A percentile compares a stretch with the other conserved stretches of the same genome.
phyloP scores from a whole-genome alignment of 2,797 vertebrate species.

The Phalanger gymnotis region DNA sequence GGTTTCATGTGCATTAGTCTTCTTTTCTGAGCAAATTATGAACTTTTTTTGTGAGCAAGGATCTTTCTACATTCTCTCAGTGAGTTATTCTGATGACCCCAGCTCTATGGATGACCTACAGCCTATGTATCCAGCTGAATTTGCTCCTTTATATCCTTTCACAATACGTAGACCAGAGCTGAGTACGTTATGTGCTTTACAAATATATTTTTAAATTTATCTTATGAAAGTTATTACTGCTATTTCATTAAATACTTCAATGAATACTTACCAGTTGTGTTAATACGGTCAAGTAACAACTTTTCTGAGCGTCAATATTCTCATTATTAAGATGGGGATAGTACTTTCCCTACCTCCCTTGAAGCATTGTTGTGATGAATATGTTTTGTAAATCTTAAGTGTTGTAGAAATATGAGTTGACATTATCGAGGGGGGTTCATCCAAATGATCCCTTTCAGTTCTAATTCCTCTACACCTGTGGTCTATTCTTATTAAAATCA shows the following conservation, averaged over 20 bases:
- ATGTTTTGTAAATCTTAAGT: background rate
- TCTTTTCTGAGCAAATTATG: background rate
- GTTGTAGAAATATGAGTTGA: background rate
- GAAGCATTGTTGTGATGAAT: background rate
- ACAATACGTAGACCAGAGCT: background rate
- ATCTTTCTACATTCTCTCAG: background rate
- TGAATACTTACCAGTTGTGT: background rate
- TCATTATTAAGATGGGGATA: background rate
- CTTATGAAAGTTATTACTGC: slow-evolving; percentile 47
- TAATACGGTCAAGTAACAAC: background rate
- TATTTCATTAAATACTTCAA: background rate
- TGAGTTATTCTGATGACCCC: background rate
- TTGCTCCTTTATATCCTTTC: background rate
- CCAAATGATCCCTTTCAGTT: background rate
- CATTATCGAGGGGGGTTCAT: background rate
- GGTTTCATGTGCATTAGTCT: background rate
- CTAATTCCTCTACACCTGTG: background rate
- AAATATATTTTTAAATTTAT: background rate
- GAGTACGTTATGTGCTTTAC: background rate
- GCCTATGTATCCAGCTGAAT: background rate
- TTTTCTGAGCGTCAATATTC: background rate
- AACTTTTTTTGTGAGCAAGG: background rate
- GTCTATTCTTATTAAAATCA: background rate
- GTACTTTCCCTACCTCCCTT: background rate
- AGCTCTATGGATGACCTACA: background rate